Conservation (phyloP, 2,797 vertebrate genomes). For the Glyptemys insculpta region DNA sequence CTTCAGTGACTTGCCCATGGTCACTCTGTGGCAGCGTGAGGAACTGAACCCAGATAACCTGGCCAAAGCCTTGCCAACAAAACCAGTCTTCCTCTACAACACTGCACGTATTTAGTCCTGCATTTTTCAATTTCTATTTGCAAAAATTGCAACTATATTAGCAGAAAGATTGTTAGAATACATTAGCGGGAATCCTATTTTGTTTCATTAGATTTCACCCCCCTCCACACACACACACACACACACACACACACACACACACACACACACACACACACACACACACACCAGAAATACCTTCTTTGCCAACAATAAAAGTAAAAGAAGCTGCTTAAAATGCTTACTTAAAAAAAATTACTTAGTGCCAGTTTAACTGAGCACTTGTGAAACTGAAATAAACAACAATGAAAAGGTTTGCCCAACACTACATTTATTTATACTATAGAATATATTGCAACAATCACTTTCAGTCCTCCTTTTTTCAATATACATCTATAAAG, state of each 20-base stretch:
- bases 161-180: not conserved
- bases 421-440: not conserved
- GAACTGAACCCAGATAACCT: not conserved
- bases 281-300: not conserved
- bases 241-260: not conserved
- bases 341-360: not conserved
- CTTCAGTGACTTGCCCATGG: not conserved
- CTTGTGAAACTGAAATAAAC: not conserved
- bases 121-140: slow-evolving; percentile 39
- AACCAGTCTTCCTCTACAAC: not conserved
- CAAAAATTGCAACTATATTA: not conserved
- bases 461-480: not conserved
- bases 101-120: not conserved
- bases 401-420: accelerated
- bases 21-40: not conserved
- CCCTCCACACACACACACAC: not conserved
- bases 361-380: not conserved
- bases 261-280: not conserved
- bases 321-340: not conserved
- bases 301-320: not conserved
- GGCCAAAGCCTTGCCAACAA: not conserved
- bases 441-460: not conserved
- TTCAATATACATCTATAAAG: not conserved
- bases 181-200: not conserved
- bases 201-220: not conserved